Base-by-base conservation (phyloP, 1,140 invertebrate genomes). In the Neocloeon triangulifer region DNA sequence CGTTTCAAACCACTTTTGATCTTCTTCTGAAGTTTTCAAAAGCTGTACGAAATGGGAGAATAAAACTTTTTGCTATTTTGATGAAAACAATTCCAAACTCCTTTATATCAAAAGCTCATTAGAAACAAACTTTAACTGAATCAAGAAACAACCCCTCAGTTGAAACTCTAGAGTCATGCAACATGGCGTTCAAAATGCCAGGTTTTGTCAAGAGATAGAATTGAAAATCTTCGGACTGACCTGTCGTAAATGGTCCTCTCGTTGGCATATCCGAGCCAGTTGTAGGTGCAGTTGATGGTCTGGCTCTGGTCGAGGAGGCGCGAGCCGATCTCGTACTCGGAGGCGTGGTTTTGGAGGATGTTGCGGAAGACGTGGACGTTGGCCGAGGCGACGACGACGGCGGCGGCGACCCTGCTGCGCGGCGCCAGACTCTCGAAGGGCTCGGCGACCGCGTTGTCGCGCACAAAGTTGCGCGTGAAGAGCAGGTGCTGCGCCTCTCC, bases 281-380 rank as follows among this genome's bases (percentile, higher is more conserved):
- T 98, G 42, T 67, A 79, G 4, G 81, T 81, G 37, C 84, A 91
- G 49, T 95, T 84, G 6, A 98, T 78, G n/a, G 69, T 58, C 52
- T 81, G 75, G 41, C 84, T 89, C 45, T 94, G 91, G 49, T 95
- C 88, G 42, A 80, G 72, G 2, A 96, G 58, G 46, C 97, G 91
- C 2, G 85, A 91, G 1, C 85, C 88, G 28, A 99, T 75, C 59
- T 98, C 92, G 48, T 81, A 97, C 33, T 63, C 66, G 10, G 85
- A 86, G 30, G 77, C 69, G 1, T 70, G 73, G 58, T 99, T 98
- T 33, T 85, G 66, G 25, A 99, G 67, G 36, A 88, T 81, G 50
- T 99, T 99, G 36, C 91, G 60, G 42, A 66, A 85, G 3, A 98
- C 63, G 25, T 75, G 59, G 0, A 94, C 71, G 50, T 97, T 97